phyloP scores from a whole-genome alignment of 23 tunicate genomes.

The Halocynthia roretzi region DNA sequence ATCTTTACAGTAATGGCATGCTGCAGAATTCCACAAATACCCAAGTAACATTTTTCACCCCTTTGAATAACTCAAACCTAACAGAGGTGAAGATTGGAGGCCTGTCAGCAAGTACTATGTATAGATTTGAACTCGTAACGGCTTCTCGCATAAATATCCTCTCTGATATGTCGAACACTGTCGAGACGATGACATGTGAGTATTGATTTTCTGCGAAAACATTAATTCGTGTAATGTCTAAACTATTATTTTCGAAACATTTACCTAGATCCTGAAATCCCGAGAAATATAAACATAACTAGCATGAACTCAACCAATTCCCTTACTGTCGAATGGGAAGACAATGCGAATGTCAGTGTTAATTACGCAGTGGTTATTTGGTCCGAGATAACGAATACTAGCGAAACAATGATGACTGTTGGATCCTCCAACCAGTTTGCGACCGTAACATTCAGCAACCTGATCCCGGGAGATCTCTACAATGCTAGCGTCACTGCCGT shows the following conservation, averaged over 20 bases:
- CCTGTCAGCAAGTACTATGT: background rate
- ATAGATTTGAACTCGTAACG: conserved; percentile 3
- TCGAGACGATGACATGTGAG: conserved; percentile 8
- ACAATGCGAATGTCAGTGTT: background rate
- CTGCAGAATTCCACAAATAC: background rate
- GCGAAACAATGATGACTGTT: background rate
- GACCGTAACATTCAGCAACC: background rate
- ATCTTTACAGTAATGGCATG: background rate
- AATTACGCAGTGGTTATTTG: background rate
- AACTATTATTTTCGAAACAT: too few relatives aligned
- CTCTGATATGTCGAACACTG: background rate
- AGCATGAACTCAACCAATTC: background rate
- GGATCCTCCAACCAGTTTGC: background rate
- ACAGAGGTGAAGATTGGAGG: background rate
- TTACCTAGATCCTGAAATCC: background rate
- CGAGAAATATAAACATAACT: background rate
- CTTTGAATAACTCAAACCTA: background rate
- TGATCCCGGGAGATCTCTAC: conserved; percentile 25
- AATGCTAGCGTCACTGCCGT: conserved; percentile 5
- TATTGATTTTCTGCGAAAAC: background rate
- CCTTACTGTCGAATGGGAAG: background rate
- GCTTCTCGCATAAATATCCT: background rate
- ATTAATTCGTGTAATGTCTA: background rate
- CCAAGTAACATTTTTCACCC: background rate
- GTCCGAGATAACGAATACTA: background rate